These are phyloP conservation scores for Holothuria leucospilota DNA, from an alignment of 53 echinoderm and acorn worm genomes.

Conservation along the genomic window DNA sequence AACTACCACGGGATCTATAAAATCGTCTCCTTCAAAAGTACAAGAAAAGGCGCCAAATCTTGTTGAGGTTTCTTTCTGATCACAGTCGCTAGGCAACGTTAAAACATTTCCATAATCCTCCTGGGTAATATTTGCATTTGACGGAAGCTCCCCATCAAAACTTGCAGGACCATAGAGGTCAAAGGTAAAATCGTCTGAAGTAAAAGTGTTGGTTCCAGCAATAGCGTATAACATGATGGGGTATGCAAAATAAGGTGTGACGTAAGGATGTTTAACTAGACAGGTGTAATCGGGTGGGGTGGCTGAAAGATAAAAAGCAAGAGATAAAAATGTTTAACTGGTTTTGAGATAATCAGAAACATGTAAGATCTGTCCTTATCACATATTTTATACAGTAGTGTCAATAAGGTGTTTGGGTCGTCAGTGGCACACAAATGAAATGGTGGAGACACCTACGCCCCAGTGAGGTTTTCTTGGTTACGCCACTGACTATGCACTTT, in stretches of 20 bases:
- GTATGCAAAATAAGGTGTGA: not conserved
- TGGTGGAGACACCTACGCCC: too few relatives aligned
- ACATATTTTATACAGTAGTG: too few relatives aligned
- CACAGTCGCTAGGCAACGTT: not conserved
- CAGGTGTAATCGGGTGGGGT: not conserved
- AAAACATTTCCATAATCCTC: not conserved
- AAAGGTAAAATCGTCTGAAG: not conserved
- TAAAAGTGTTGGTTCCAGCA: not conserved
- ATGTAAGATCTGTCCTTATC: too few relatives aligned
- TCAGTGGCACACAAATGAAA: too few relatives aligned
- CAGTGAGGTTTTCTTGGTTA: too few relatives aligned
- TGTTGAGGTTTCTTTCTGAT: not conserved
- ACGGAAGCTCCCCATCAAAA: not conserved
- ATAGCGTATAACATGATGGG: not conserved
- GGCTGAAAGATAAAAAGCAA: not conserved
- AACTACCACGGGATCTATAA: not conserved
- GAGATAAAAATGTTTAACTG: too few relatives aligned
- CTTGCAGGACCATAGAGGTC: not conserved
- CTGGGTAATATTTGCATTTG: not conserved
- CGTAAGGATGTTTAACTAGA: not conserved
- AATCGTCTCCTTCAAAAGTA: not conserved
- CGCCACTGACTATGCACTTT: too few relatives aligned
- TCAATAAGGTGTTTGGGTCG: too few relatives aligned
- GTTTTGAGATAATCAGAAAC: too few relatives aligned
- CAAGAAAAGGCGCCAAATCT: not conserved